phyloP scores from a whole-genome alignment of 2,797 vertebrate species.

The Thaleichthys pacificus region DNA sequence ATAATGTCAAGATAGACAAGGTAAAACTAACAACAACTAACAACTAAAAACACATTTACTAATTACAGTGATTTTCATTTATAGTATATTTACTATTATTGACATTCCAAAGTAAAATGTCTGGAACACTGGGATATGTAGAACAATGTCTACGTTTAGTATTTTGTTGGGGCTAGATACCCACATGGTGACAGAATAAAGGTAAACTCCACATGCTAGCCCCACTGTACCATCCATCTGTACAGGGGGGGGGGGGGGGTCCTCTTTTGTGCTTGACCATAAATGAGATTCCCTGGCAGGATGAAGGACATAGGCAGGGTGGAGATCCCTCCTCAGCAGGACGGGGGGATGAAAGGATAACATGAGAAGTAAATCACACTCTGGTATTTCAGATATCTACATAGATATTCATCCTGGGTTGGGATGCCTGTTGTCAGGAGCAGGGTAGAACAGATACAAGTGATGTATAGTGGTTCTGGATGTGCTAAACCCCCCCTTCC shows the following conservation, averaged over 20 bases:
- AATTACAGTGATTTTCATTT: no score
- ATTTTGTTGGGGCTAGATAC: no score
- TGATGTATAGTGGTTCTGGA: neutral
- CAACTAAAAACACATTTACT: no score
- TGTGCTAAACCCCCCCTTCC: neutral
- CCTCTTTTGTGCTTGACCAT: neutral
- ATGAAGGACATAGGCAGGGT: neutral
- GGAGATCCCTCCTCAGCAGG: neutral
- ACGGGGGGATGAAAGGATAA: no score
- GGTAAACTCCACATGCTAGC: neutral
- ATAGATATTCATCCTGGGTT: neutral
- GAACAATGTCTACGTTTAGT: no score
- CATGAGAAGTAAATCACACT: neutral
- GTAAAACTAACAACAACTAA: no score
- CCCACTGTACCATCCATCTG: neutral
- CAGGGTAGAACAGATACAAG: no score
- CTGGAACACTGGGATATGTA: no score
- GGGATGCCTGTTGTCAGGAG: neutral
- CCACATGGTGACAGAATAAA: neutral
- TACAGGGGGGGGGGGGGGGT: neutral
- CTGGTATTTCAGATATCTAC: neutral
- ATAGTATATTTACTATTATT: no score
- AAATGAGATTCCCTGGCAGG: neutral
- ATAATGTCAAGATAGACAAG: no score
- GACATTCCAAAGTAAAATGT: no score